Percentiles rank a stretch among this genome's conserved stretches.
Conservation (phyloP, 2,113 vertebrate species). For the Amphilophus citrinellus region DNA sequence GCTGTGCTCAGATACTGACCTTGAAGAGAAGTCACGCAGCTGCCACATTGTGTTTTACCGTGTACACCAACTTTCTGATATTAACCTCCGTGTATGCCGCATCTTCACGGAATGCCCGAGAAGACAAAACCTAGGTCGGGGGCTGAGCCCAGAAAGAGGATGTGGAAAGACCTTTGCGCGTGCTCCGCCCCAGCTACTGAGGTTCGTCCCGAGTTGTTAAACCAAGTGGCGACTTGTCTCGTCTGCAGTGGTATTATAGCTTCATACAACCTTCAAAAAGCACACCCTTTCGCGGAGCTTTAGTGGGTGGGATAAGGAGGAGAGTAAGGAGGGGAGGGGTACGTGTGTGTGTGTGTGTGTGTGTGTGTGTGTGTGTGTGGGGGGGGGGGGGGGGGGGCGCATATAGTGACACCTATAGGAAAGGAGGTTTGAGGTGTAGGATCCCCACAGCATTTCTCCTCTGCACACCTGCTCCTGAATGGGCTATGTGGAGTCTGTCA, state of each 20-base stretch:
- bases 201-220: neutral
- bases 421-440: constrained; percentile 49
- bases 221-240: neutral
- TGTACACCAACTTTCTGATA: constrained; percentile 54
- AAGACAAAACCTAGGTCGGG: constrained; percentile 39
- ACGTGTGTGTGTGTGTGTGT: no score
- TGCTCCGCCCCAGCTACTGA: neutral
- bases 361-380: neutral
- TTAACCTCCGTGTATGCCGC: constrained; percentile 21
- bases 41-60: constrained; percentile 47
- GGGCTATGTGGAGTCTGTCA: neutral
- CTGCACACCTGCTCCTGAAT: neutral
- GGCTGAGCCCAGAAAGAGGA: neutral
- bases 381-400: neutral
- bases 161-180: neutral
- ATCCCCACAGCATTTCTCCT: neutral
- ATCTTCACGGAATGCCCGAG: neutral
- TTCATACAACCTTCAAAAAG: constrained; percentile 71
- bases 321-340: neutral
- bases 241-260: constrained; percentile 27
- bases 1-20: constrained; percentile 63
- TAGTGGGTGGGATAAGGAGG: constrained; percentile 50
- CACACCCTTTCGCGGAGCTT: constrained; percentile 76
- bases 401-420: constrained; percentile 73
- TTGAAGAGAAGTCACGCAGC: constrained; percentile 53